phyloP scores from a whole-genome alignment of 2,797 vertebrate species.

The Euthynnus affinis region DNA sequence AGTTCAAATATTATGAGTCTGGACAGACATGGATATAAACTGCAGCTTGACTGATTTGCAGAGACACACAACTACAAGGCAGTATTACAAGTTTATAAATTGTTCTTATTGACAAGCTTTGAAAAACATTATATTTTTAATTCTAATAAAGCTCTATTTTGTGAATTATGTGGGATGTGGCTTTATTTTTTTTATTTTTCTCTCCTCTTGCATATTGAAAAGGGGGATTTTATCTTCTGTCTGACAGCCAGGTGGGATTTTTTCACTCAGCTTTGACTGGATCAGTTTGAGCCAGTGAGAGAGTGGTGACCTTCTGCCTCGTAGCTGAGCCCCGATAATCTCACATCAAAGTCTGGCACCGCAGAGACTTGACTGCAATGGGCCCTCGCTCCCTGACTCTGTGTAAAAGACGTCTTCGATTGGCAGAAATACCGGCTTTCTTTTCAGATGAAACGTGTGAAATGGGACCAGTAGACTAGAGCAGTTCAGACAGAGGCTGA shows the following conservation, averaged over 20 bases:
- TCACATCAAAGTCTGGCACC: constrained; percentile 74
- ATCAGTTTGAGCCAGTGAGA: constrained; percentile 66
- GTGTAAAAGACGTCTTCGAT: constrained; percentile 38
- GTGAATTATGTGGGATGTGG: constrained; percentile 2
- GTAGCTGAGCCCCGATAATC: constrained; percentile 73
- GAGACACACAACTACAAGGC: too few relatives aligned
- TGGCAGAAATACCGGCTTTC: constrained; percentile 23
- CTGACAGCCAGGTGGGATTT: constrained; percentile 50
- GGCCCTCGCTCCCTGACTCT: constrained; percentile 31
- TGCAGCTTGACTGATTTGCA: too few relatives aligned
- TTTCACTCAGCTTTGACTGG: constrained; percentile 41
- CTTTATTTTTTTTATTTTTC: constrained; percentile 8
- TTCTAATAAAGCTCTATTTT: neutral
- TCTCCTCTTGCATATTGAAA: constrained; percentile 23
- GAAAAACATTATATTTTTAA: neutral
- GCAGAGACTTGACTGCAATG: constrained; percentile 47
- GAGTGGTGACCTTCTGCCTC: constrained; percentile 71
- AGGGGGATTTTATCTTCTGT: constrained; percentile 54
- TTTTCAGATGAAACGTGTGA: constrained; percentile 43
- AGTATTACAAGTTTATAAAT: neutral
- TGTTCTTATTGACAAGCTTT: neutral
- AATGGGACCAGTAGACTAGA: constrained; percentile 10
- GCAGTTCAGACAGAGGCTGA: constrained; percentile 13
- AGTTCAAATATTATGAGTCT: too few relatives aligned
- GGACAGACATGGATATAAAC: too few relatives aligned